These are phyloP conservation scores for Boleophthalmus pectinirostris DNA, from an alignment of 2,113 vertebrate species.

Conservation along the genomic window DNA sequence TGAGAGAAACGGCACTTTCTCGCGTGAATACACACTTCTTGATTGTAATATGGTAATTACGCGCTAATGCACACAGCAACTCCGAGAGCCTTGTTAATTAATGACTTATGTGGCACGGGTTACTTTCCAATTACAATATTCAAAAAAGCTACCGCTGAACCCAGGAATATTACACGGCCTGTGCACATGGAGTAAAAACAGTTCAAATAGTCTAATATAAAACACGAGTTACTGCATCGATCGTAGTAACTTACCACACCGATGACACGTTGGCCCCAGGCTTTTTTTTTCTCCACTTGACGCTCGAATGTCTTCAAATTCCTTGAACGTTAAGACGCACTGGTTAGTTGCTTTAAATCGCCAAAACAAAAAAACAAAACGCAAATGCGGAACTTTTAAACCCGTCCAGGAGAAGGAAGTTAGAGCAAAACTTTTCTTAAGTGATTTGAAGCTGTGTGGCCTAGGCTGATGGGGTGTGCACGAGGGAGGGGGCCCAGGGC, in stretches of 20 bases:
- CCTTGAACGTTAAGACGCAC: neutral
- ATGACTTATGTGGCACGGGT: neutral
- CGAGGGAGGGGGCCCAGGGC: slow-evolving; percentile 13
- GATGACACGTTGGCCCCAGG: neutral
- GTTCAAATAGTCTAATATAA: neutral
- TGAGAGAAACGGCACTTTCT: slow-evolving; percentile 61
- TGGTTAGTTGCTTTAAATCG: neutral
- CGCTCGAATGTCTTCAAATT: neutral
- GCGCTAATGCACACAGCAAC: neutral
- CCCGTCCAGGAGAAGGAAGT: neutral
- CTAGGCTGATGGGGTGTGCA: slow-evolving; percentile 6
- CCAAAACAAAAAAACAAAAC: neutral
- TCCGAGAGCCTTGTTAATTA: neutral
- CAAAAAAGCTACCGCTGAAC: neutral
- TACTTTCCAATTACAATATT: neutral
- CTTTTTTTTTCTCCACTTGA: neutral
- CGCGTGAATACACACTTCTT: slow-evolving; percentile 45
- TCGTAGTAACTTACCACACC: neutral
- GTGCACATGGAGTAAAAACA: neutral
- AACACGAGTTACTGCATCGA: neutral
- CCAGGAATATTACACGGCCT: neutral
- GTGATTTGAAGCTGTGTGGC: slow-evolving; percentile 25
- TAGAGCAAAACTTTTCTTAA: slow-evolving; percentile 35
- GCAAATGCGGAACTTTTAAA: slow-evolving; percentile 3
- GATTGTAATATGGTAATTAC: slow-evolving; percentile 3